phyloP scores from a whole-genome alignment of 64 coral and sea anemone species.

The Orbicella faveolata region DNA sequence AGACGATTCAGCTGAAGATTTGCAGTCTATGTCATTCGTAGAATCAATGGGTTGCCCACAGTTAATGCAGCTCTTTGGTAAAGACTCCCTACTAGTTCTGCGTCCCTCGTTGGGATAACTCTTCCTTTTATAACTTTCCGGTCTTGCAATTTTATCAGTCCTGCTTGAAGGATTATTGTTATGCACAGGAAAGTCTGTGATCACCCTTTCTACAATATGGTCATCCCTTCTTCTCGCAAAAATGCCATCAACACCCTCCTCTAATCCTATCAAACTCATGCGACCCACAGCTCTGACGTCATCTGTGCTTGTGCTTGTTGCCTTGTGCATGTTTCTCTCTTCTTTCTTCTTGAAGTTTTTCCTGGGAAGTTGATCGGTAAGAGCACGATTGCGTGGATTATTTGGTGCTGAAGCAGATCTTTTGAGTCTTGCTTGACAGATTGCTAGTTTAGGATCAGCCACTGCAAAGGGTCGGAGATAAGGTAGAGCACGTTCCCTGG shows the following conservation, averaged over 20 bases:
- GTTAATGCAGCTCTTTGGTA: constrained; percentile 46
- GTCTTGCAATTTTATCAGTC: constrained; percentile 49
- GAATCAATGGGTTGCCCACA: constrained; percentile 40
- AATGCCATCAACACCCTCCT: constrained; percentile 24
- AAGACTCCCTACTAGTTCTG: constrained; percentile 15
- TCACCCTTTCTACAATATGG: constrained; percentile 30
- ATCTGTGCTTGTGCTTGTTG: constrained; percentile 35
- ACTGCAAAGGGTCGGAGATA: constrained; percentile 62
- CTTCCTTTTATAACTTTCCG: constrained; percentile 15
- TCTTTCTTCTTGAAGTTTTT: constrained; percentile 24
- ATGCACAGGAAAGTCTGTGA: constrained; percentile 60
- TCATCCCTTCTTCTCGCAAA: constrained; percentile 5
- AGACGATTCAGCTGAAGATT: not conserved
- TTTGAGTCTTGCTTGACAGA: constrained; percentile 60
- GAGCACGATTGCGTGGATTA: not conserved
- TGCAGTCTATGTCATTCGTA: not conserved
- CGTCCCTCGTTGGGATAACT: constrained; percentile 11
- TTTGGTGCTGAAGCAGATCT: constrained; percentile 58
- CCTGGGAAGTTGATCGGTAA: constrained; percentile 31
- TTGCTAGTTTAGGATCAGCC: constrained; percentile 61
- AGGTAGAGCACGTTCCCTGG: constrained; percentile 54
- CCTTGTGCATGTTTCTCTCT: constrained; percentile 41
- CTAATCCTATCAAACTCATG: constrained; percentile 32
- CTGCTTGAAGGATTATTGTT: constrained; percentile 26
- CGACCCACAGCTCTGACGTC: constrained; percentile 1